phyloP scores from a whole-genome alignment of 2,113 vertebrate genomes.

The Cephalopterus ornatus region DNA sequence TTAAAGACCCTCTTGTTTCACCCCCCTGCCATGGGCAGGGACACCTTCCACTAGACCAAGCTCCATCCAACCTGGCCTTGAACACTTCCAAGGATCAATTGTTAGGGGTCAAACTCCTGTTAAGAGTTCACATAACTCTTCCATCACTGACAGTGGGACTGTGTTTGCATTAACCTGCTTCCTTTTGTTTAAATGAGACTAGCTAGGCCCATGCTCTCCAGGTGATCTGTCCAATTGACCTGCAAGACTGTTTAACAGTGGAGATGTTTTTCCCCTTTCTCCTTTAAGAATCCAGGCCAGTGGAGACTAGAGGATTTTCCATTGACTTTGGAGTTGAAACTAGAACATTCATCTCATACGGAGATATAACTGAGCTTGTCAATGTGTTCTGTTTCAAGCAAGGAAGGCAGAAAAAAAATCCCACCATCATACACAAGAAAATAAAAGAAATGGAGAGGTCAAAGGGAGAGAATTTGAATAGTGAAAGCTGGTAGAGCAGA shows the following conservation, averaged over 20 bases:
- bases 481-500: neutral
- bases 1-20: neutral
- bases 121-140: neutral
- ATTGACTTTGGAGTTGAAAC: neutral
- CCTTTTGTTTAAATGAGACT: neutral
- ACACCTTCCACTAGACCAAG: neutral
- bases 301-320: fast-evolving
- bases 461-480: neutral
- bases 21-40: neutral
- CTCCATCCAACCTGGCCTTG: neutral
- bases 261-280: neutral
- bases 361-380: neutral
- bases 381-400: neutral
- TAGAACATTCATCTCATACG: fast-evolving
- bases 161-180: neutral
- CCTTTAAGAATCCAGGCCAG: neutral
- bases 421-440: fast-evolving
- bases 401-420: neutral
- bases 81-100: neutral
- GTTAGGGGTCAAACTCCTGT: neutral
- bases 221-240: neutral
- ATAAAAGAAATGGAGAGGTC: neutral
- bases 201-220: neutral
- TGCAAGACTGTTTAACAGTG: fast-evolving
- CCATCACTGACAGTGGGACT: neutral